These are phyloP conservation scores for Caradrina kadenii DNA, from an alignment of 2,888 invertebrate species.

Conservation along the genomic window DNA sequence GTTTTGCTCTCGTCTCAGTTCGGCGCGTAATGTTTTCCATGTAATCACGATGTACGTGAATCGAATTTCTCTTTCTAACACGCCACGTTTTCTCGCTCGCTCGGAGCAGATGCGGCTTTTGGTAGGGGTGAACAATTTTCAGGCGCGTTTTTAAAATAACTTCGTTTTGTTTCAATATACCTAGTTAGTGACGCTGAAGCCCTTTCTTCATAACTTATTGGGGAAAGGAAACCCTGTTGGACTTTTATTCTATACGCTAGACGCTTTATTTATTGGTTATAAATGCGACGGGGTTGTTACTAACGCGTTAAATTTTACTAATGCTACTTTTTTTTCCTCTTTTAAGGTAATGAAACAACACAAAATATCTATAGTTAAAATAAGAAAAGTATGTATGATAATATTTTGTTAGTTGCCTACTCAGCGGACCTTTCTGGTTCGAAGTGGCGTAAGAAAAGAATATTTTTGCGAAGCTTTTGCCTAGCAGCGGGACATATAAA, in stretches of 20 bases:
- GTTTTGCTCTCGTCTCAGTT: constrained; percentile 76
- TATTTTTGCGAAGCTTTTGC: no score
- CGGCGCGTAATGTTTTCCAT: constrained; percentile 68
- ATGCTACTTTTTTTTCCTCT: neutral
- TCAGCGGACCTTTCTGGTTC: no score
- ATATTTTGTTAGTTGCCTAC: no score
- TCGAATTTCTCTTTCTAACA: constrained; percentile 78
- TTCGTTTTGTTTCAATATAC: constrained; percentile 53
- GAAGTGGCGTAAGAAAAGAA: no score
- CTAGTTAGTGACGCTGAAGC: constrained; percentile 29
- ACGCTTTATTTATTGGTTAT: neutral
- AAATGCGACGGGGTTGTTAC: neutral
- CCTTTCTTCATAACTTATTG: constrained; percentile 31
- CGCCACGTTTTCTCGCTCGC: constrained; percentile 68
- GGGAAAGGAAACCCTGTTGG: constrained; percentile 1
- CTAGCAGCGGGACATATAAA: no score
- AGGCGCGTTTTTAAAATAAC: constrained; percentile 63
- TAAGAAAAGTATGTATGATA: no score
- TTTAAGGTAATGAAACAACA: neutral
- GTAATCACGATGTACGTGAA: constrained; percentile 59
- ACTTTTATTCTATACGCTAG: constrained; percentile 4
- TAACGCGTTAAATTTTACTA: neutral
- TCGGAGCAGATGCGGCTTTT: constrained; percentile 61
- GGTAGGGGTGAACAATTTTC: constrained; percentile 59
- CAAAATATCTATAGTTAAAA: no score